phyloP scores from a whole-genome alignment of 1,140 invertebrate species.

The Armadillidium nasatum region DNA sequence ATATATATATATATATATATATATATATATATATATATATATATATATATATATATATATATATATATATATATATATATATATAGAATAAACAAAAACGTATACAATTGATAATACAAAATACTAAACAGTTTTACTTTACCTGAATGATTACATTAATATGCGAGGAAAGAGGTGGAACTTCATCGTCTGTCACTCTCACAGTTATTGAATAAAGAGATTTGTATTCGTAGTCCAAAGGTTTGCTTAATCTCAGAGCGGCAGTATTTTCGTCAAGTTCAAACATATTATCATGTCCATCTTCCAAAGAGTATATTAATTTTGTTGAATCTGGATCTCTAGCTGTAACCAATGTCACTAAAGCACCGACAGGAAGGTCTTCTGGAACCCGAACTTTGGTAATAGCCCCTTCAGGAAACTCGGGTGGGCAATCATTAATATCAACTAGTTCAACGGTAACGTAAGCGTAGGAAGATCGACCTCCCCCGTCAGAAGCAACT shows the following conservation, averaged over 20 bases:
- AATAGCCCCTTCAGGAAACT: slow-evolving; percentile 55
- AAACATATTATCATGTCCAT: slow-evolving; percentile 59
- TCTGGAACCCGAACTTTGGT: slow-evolving; percentile 72
- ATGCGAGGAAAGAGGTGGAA: slow-evolving; percentile 61
- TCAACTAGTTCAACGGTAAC: slow-evolving; percentile 68
- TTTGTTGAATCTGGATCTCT: slow-evolving; percentile 78
- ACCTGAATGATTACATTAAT: slow-evolving; percentile 74
- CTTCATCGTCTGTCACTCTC: slow-evolving; percentile 71
- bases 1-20: too few species aligned
- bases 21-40: too few species aligned
- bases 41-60: too few species aligned
- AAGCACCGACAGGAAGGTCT: slow-evolving; percentile 80
- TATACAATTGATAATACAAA: too few species aligned
- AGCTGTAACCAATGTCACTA: slow-evolving; percentile 67
- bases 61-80: too few species aligned
- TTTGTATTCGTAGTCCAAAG: slow-evolving; percentile 78
- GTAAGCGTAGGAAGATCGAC: slow-evolving; percentile 57
- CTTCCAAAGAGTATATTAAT: slow-evolving; percentile 66
- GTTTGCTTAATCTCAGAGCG: slow-evolving; percentile 67
- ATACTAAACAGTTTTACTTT: background rate
- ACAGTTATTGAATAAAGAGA: slow-evolving; percentile 83
- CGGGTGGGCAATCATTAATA: slow-evolving; percentile 85
- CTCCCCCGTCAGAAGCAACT: slow-evolving; percentile 70
- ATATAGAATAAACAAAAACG: too few species aligned
- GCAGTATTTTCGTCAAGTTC: slow-evolving; percentile 76